Evolutionary conservation across 2,888 invertebrate species (phyloP).

Genomic region (Bembecia ichneumoniformis): DNA sequence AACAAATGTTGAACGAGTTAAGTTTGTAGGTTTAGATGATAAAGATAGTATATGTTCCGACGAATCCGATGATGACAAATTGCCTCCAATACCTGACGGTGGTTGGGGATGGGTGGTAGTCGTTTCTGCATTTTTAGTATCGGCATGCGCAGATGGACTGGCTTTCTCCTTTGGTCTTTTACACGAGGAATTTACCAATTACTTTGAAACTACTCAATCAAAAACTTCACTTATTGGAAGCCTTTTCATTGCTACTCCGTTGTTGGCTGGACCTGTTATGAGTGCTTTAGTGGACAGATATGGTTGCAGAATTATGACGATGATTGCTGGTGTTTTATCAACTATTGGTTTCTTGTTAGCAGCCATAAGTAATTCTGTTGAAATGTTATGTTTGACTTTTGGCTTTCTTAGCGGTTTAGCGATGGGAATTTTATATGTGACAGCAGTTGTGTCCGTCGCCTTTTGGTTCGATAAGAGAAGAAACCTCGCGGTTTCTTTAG

Average conservation of each 20-base stretch:
- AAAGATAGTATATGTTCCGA: constrained; percentile 57
- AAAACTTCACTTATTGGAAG: constrained; percentile 92
- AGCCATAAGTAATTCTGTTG: constrained; percentile 78
- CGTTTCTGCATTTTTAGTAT: constrained; percentile 84
- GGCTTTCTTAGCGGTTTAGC: constrained; percentile 87
- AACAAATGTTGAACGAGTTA: constrained; percentile 49
- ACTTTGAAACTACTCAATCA: constrained; percentile 84
- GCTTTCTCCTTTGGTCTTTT: constrained; percentile 93
- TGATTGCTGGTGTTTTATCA: constrained; percentile 79
- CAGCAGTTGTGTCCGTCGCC: constrained; percentile 91
- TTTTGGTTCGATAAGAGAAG: constrained; percentile 93
- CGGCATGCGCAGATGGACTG: constrained; percentile 91
- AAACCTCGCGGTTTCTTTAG: constrained; percentile 87
- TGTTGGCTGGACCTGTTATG: constrained; percentile 86
- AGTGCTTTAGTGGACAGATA: constrained; percentile 87
- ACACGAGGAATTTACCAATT: constrained; percentile 83
- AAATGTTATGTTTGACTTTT: constrained; percentile 84
- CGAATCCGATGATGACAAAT: constrained; percentile 37
- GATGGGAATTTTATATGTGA: constrained; percentile 87
- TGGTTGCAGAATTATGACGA: constrained; percentile 83
- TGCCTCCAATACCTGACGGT: constrained; percentile 81
- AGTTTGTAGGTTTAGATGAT: constrained; percentile 60
- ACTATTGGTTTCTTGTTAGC: constrained; percentile 83
- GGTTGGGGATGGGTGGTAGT: constrained; percentile 95
- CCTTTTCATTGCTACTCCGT: constrained; percentile 89